Evolutionary conservation across 2,113 vertebrate species (phyloP).

Genomic region (Callaeas wilsoni): DNA sequence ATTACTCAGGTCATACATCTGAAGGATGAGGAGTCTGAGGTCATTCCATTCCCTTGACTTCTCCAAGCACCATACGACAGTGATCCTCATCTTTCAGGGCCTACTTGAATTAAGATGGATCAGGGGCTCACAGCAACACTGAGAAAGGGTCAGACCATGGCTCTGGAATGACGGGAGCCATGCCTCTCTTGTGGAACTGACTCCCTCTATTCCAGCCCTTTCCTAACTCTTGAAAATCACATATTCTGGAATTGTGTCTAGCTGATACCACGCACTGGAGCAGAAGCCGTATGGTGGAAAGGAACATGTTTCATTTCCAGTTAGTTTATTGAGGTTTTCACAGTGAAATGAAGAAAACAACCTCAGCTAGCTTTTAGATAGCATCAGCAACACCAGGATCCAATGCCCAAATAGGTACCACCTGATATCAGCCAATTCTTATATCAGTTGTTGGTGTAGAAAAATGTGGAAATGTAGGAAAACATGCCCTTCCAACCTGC

Average conservation of each 20-base stretch:
- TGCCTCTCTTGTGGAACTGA: background rate
- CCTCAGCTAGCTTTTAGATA: background rate
- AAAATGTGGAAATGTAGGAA: background rate
- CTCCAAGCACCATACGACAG: rapidly evolving
- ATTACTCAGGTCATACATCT: background rate
- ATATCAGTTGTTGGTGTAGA: background rate
- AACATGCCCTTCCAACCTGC: background rate
- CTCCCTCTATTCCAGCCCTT: background rate
- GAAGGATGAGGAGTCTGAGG: background rate
- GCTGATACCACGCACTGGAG: background rate
- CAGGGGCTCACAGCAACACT: background rate
- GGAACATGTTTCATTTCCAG: background rate
- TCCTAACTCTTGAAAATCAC: background rate
- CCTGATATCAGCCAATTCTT: background rate
- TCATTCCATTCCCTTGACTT: background rate
- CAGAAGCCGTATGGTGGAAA: background rate
- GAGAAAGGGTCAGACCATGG: background rate
- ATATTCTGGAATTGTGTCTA: background rate
- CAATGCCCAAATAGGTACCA: background rate
- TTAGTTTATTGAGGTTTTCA: background rate
- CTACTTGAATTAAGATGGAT: background rate
- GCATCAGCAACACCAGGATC: background rate
- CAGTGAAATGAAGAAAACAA: background rate
- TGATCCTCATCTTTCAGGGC: background rate
- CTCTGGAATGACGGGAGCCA: background rate